These are phyloP conservation scores for Suricata suricatta DNA, from an alignment of 2,113 vertebrate genomes.

Conservation along the genomic window DNA sequence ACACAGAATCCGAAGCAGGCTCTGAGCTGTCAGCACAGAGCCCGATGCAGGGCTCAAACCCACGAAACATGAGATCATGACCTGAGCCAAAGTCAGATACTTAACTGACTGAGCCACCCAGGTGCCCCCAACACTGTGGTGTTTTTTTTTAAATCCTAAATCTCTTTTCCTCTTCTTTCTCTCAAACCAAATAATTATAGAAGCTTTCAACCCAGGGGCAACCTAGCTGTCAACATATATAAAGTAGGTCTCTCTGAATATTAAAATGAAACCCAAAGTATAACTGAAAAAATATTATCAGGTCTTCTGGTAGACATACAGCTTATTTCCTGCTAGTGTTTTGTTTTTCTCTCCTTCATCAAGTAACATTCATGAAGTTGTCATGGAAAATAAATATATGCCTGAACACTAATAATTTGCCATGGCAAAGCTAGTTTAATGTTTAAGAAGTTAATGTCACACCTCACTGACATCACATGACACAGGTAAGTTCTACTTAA, in stretches of 20 bases:
- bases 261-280: neutral
- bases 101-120: no score
- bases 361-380: neutral
- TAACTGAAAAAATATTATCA: neutral
- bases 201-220: neutral
- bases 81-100: no score
- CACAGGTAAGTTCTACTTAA: neutral
- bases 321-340: neutral
- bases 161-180: neutral
- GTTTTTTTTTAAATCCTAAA: neutral
- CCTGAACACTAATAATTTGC: neutral
- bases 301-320: neutral
- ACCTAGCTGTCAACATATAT: neutral
- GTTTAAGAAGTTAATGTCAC: neutral
- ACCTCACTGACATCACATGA: neutral
- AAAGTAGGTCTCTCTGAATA: neutral
- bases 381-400: neutral
- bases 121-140: no score
- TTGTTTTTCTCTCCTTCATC: slow-evolving; percentile 30
- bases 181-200: neutral
- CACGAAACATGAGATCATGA: no score
- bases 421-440: neutral
- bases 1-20: no score
- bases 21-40: no score
- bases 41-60: no score